Evolutionary conservation across 2,888 invertebrate genomes (phyloP), one percentile per base, ranked within the genome.

Genomic region (Alcis repandata): DNA sequence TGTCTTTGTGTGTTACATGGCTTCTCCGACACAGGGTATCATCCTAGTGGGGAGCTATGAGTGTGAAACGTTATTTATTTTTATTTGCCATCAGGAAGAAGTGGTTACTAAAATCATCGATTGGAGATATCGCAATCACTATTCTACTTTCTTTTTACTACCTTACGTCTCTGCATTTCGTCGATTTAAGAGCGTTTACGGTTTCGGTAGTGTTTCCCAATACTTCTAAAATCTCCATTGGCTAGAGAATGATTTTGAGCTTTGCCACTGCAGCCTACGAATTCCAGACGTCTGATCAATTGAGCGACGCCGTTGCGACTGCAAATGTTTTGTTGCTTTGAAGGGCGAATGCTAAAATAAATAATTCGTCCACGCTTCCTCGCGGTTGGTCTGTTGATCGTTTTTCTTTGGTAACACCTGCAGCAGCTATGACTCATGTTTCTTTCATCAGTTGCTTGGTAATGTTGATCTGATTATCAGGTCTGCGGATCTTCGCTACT

Each of bases 11-110:
- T n/a, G n/a, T n/a, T n/a, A n/a, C n/a, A n/a, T n/a, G n/a, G n/a
- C n/a, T n/a, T n/a, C n/a, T n/a, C n/a, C n/a, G n/a, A n/a, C n/a
- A n/a, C n/a, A n/a, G n/a, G n/a, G n/a, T n/a, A n/a, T n/a, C n/a
- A n/a, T n/a, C n/a, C n/a, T n/a, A n/a, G n/a, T n/a, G n/a, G n/a
- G n/a, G n/a, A n/a, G n/a, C n/a, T n/a, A n/a, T n/a, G n/a, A n/a
- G n/a, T n/a, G n/a, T n/a, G n/a, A n/a, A n/a, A n/a, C n/a, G n/a
- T n/a, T n/a, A n/a, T n/a, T n/a, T n/a, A n/a, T n/a, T n/a, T n/a
- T n/a, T n/a, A 38, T 53, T 53, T 15, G 40, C 52, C 9, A 53
- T 15, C 3, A 53, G 17, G 22, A 53, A n/a, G 52, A 53, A 53
- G n/a, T 40, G 10, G n/a, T 53, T 22, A 9, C n/a, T n/a, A 13